These are phyloP conservation scores for Pogonophryne albipinna DNA, from an alignment of 2,797 vertebrate species.

Conservation along the genomic window DNA sequence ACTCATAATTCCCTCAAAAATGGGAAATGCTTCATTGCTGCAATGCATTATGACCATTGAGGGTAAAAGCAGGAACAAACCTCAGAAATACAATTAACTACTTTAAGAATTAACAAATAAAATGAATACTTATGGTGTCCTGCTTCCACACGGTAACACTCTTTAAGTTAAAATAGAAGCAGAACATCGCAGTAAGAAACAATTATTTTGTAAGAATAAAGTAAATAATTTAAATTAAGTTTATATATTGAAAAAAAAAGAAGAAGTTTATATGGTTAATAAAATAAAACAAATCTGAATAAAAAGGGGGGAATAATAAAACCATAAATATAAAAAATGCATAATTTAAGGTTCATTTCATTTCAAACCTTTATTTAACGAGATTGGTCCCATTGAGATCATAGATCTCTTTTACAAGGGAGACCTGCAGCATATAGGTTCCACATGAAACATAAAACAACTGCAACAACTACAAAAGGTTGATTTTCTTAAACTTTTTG, in stretches of 20 bases:
- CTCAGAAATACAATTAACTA: background rate
- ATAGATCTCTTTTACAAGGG: too few species aligned
- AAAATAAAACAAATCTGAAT: background rate
- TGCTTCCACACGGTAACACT: too few species aligned
- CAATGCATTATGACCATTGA: background rate
- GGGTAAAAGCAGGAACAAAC: background rate
- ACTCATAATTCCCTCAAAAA: background rate
- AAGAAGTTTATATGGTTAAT: background rate
- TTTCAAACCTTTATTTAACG: too few species aligned
- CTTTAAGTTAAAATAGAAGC: slow-evolving; percentile 1
- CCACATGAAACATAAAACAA: too few species aligned
- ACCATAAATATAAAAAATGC: background rate
- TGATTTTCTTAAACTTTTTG: background rate
- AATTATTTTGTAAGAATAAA: background rate
- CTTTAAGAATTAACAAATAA: background rate
- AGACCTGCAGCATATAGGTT: too few species aligned
- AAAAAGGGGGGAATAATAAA: background rate
- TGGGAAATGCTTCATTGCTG: background rate
- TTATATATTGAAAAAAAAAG: too few species aligned
- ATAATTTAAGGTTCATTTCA: background rate
- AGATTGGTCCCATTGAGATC: too few species aligned
- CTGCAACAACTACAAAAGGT: too few species aligned
- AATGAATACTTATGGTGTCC: background rate
- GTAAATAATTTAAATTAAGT: background rate
- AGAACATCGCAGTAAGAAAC: background rate